These are phyloP conservation scores for Whitmania pigra DNA, from an alignment of 1,140 invertebrate genomes.

Conservation along the genomic window DNA sequence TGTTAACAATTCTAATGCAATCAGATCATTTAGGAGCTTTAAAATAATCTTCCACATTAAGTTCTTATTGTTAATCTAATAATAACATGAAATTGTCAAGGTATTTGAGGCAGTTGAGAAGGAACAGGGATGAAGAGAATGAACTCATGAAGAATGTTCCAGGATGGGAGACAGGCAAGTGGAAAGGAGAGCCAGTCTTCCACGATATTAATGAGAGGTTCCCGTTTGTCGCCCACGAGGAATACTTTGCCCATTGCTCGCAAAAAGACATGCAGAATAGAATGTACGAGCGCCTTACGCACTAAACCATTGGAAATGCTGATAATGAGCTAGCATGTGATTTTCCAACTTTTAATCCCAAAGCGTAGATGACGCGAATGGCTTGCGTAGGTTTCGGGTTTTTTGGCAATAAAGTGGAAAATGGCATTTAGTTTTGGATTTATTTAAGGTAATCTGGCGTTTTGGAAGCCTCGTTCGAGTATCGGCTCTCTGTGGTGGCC, in stretches of 20 bases:
- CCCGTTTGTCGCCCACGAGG: slow-evolving; percentile 37
- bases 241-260: slow-evolving; percentile 52
- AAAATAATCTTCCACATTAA: neutral
- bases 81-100: slow-evolving; percentile 33
- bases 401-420: too few species aligned
- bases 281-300: slow-evolving; percentile 8
- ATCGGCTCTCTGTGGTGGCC: too few species aligned
- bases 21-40: neutral
- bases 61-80: neutral
- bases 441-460: too few species aligned
- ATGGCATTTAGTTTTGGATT: too few species aligned
- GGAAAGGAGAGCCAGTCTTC: slow-evolving; percentile 66
- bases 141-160: slow-evolving; percentile 73
- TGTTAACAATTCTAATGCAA: neutral
- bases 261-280: slow-evolving; percentile 13
- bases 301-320: slow-evolving; percentile 1
- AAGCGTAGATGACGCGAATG: too few species aligned
- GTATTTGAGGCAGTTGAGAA: slow-evolving; percentile 60
- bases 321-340: too few species aligned
- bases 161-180: slow-evolving; percentile 72
- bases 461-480: too few species aligned
- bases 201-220: slow-evolving; percentile 51
- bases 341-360: too few species aligned
- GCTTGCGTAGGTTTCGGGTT: too few species aligned
- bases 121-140: slow-evolving; percentile 67